phyloP scores from a whole-genome alignment of 1,140 invertebrate genomes.

The Drosophila lacteicornis region DNA sequence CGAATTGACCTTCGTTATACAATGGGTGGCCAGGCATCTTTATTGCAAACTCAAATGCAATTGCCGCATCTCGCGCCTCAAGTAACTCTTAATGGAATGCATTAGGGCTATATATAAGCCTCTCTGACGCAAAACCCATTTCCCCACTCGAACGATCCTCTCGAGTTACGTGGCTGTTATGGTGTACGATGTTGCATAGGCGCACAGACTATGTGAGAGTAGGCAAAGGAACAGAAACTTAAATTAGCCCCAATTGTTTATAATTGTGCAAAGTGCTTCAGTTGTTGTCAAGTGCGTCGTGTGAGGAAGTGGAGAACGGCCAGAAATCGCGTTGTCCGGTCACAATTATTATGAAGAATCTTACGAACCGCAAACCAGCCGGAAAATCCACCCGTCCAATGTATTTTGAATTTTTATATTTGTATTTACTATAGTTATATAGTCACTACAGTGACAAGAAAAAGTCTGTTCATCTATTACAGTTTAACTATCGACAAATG shows the following conservation, averaged over 20 bases:
- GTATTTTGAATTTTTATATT: constrained; percentile 11
- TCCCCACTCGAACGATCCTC: constrained; percentile 47
- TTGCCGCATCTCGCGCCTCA: constrained; percentile 44
- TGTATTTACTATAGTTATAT: no score
- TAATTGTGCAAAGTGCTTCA: constrained; percentile 60
- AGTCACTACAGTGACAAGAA: no score
- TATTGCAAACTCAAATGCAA: constrained; percentile 19
- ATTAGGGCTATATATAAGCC: constrained; percentile 58
- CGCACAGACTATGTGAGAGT: constrained; percentile 7
- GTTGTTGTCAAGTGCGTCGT: constrained; percentile 60
- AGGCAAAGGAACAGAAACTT: constrained; percentile 50
- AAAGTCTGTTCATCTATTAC: background rate
- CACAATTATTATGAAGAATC: constrained; percentile 36
- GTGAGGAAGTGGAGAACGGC: constrained; percentile 61
- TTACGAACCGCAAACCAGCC: constrained; percentile 18
- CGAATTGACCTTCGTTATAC: constrained; percentile 43
- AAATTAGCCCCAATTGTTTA: constrained; percentile 83
- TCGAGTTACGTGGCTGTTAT: constrained; percentile 68
- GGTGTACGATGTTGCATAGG: constrained; percentile 22
- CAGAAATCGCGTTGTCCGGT: constrained; percentile 18
- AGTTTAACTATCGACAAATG: no score
- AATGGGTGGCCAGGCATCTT: constrained; percentile 15
- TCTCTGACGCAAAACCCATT: constrained; percentile 53
- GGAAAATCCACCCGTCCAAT: constrained; percentile 55
- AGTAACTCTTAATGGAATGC: constrained; percentile 73